Evolutionary conservation across 2,888 invertebrate species (phyloP).

Genomic region (Cistogaster globosa): DNA sequence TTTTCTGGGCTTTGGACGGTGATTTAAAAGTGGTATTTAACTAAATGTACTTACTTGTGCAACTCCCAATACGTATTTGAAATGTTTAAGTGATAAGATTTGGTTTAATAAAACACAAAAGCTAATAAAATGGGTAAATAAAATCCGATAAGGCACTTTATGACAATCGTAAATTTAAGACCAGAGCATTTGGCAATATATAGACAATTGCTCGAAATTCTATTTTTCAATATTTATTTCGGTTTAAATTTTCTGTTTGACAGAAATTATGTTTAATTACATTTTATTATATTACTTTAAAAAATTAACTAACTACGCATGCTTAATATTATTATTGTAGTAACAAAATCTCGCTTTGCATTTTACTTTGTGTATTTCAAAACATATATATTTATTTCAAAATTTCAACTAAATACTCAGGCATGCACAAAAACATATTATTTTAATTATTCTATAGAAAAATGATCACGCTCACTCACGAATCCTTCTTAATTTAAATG

Average conservation of each 20-base stretch:
- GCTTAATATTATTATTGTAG: slow-evolving; percentile 28
- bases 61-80: too few relatives aligned
- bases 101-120: neutral
- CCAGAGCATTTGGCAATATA: slow-evolving; percentile 23
- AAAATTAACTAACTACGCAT: slow-evolving; percentile 50
- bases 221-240: slow-evolving; percentile 45
- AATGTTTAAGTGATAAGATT: too few relatives aligned
- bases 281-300: slow-evolving; percentile 28
- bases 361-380: slow-evolving; percentile 1
- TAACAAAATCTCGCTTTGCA: slow-evolving; percentile 18
- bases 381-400: neutral
- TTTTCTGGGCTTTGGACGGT: too few relatives aligned
- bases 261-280: slow-evolving; percentile 43
- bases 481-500: neutral
- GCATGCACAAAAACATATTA: slow-evolving; percentile 39
- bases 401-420: slow-evolving; percentile 5
- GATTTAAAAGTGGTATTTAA: too few relatives aligned
- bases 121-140: neutral
- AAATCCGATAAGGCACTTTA: neutral
- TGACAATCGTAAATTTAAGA: neutral
- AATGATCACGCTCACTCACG: slow-evolving; percentile 57
- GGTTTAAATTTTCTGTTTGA: slow-evolving; percentile 43
- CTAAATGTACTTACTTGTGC: too few relatives aligned
- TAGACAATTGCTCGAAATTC: slow-evolving; percentile 33
- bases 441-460: slow-evolving; percentile 17